phyloP scores from a whole-genome alignment of 92 coral and sea anemone genomes.

The Phenganax stokvisi region DNA sequence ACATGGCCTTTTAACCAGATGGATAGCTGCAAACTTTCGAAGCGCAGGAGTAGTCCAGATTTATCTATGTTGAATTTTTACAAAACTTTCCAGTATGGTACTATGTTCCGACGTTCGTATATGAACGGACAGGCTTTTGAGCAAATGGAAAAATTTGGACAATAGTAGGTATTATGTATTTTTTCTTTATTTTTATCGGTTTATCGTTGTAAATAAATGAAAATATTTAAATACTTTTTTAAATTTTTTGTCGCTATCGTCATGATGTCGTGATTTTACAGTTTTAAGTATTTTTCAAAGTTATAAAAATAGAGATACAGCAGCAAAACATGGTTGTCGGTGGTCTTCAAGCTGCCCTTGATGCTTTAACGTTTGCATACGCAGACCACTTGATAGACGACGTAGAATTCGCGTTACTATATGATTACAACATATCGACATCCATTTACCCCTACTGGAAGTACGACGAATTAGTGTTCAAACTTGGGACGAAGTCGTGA shows the following conservation, averaged over 20 bases:
- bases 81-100: too few relatives aligned
- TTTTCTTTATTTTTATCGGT: too few relatives aligned
- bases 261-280: not conserved
- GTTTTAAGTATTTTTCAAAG: not conserved
- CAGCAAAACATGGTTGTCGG: not conserved
- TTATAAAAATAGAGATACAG: not conserved
- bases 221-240: too few relatives aligned
- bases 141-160: too few relatives aligned
- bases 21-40: too few relatives aligned
- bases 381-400: constrained; percentile 24
- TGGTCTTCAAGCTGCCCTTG: constrained; percentile 30
- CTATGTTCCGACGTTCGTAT: too few relatives aligned
- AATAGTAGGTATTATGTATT: too few relatives aligned
- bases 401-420: constrained; percentile 26
- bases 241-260: not conserved
- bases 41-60: too few relatives aligned
- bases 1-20: too few relatives aligned
- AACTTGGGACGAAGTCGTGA: constrained; percentile 24
- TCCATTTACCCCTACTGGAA: constrained; percentile 34
- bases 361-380: constrained; percentile 24
- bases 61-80: too few relatives aligned
- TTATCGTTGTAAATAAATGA: too few relatives aligned
- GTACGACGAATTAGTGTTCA: constrained; percentile 4
- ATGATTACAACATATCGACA: constrained; percentile 12
- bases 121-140: too few relatives aligned